Conservation (phyloP, 2,113 vertebrate species). For the Dolichotis patagonum region DNA sequence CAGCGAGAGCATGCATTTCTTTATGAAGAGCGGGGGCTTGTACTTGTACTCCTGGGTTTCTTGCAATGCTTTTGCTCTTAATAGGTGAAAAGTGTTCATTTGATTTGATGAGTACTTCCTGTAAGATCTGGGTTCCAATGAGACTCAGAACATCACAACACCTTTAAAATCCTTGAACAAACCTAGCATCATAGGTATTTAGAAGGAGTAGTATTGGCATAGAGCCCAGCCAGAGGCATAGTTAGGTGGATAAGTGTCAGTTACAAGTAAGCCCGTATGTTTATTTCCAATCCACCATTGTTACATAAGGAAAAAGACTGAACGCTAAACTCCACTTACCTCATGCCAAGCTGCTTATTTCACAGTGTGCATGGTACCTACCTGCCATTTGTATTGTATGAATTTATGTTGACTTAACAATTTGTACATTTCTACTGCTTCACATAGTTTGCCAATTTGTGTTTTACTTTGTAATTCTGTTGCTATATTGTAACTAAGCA, state of each 20-base stretch:
- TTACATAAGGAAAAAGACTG: not conserved
- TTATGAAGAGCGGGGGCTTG: not conserved
- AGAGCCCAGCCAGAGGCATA: not conserved
- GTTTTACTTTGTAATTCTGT: not conserved
- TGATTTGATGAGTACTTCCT: not conserved
- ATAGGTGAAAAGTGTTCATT: not conserved
- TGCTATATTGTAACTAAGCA: not conserved
- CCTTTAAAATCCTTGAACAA: not conserved
- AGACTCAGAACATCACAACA: not conserved
- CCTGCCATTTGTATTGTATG: too few relatives aligned
- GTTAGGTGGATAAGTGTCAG: not conserved
- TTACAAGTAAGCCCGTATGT: not conserved
- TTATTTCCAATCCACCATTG: not conserved
- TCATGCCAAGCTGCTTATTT: not conserved
- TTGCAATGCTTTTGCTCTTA: not conserved
- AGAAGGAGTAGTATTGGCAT: not conserved
- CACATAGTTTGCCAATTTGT: not conserved
- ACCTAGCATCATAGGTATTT: not conserved
- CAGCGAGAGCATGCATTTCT: not conserved
- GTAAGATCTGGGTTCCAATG: not conserved
- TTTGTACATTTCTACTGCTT: not conserved
- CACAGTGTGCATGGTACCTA: not conserved
- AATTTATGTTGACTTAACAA: not conserved
- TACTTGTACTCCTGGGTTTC: not conserved
- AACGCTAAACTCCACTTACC: not conserved